Evolutionary conservation across 2,113 vertebrate species (phyloP).

Genomic region (Nicator chloris): DNA sequence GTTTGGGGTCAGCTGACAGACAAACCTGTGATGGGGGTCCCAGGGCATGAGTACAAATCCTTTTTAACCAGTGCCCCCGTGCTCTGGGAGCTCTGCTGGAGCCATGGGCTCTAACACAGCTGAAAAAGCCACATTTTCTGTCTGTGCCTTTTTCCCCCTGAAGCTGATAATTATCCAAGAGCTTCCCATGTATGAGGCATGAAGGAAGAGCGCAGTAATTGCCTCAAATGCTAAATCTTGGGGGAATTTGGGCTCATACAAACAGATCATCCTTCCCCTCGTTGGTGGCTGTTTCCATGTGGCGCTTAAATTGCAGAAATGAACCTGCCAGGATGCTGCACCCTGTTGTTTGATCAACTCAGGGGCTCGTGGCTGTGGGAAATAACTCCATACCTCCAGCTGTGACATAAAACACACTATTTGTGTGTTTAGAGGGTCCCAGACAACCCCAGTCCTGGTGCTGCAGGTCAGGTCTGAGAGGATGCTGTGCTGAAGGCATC

Average conservation of each 20-base stretch:
- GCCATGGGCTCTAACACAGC: background rate
- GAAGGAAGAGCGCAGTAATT: slow-evolving; percentile 7
- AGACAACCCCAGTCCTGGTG: background rate
- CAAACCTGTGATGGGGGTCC: background rate
- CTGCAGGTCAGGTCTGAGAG: background rate
- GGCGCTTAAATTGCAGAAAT: background rate
- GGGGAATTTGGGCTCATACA: background rate
- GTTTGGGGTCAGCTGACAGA: background rate
- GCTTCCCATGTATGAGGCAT: background rate
- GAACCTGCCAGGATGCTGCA: background rate
- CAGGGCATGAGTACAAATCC: background rate
- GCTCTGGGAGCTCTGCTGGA: background rate
- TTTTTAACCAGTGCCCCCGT: background rate
- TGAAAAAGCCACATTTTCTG: background rate
- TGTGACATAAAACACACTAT: background rate
- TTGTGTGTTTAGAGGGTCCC: background rate
- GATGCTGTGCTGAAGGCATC: background rate
- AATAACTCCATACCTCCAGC: background rate
- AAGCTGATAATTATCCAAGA: background rate
- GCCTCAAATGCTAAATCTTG: background rate
- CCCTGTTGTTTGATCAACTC: background rate
- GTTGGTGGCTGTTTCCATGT: background rate
- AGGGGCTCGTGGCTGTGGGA: background rate
- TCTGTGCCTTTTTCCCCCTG: background rate
- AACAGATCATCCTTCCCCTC: background rate